These are phyloP conservation scores for Zaprionus davidi DNA, from an alignment of 1,140 invertebrate genomes.

Conservation along the genomic window DNA sequence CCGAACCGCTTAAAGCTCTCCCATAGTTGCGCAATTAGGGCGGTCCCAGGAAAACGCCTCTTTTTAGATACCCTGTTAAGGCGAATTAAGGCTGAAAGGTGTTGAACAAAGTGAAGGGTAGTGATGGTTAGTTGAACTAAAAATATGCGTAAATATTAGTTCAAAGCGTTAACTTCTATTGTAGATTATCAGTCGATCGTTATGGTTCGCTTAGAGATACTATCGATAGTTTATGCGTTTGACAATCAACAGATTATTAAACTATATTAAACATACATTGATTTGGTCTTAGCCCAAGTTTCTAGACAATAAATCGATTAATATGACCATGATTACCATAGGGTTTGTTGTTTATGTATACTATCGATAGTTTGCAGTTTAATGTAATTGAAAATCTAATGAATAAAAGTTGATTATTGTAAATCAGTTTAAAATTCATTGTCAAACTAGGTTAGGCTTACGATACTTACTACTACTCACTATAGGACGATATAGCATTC, in stretches of 20 bases:
- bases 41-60: conserved; percentile 39
- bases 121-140: neutral
- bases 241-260: no score
- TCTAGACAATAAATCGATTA: no score
- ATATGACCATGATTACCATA: no score
- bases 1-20: conserved; percentile 13
- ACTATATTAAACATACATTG: no score
- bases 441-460: no score
- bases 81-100: neutral
- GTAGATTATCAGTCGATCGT: neutral
- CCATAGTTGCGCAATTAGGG: conserved; percentile 44
- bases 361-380: neutral
- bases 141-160: neutral
- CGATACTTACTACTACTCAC: no score
- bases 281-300: no score
- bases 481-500: no score
- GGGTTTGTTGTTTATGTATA: neutral
- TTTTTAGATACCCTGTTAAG: conserved; percentile 33
- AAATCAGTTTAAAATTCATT: no score
- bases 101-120: neutral
- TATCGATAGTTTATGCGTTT: neutral
- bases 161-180: neutral
- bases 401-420: no score
- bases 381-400: neutral
- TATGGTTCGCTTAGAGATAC: neutral